A percentile compares a stretch with the other conserved stretches of the same genome.
Conservation (phyloP, 2,888 invertebrate genomes). For the Calliphora vomitoria region DNA sequence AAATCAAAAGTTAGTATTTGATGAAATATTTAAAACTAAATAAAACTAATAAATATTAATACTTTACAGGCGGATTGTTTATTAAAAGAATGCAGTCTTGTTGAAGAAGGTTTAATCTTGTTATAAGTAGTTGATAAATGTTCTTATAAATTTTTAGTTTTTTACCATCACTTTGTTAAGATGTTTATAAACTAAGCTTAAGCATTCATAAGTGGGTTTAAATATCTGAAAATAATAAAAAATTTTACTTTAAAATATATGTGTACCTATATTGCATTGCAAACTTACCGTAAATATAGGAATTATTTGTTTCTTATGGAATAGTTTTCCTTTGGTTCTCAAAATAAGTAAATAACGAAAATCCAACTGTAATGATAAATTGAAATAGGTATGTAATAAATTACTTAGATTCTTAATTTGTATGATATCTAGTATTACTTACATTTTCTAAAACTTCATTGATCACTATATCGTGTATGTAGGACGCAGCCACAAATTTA, state of each 20-base stretch:
- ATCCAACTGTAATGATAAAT: conserved; percentile 80
- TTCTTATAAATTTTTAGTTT: conserved; percentile 17
- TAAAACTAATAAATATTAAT: neutral
- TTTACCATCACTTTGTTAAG: conserved; percentile 75
- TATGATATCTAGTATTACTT: conserved; percentile 59
- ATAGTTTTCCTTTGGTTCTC: conserved; percentile 82
- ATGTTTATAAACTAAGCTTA: conserved; percentile 81
- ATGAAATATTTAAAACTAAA: neutral
- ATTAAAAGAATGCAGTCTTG: conserved; percentile 71
- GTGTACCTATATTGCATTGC: neutral
- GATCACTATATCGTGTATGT: conserved; percentile 83
- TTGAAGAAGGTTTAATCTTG: conserved; percentile 63
- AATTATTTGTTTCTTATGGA: conserved; percentile 81
- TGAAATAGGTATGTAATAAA: conserved; percentile 15
- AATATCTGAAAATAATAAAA: conserved; percentile 79
- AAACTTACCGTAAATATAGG: conserved; percentile 83
- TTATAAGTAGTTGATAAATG: conserved; percentile 11
- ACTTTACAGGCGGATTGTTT: conserved; percentile 75
- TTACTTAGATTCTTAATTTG: neutral
- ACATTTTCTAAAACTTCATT: conserved; percentile 85
- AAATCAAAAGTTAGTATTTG: conserved; percentile 37
- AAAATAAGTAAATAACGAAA: conserved; percentile 83
- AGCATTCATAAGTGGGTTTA: conserved; percentile 83
- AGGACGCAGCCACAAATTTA: conserved; percentile 81
- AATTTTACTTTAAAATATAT: conserved; percentile 43